These are phyloP conservation scores for Agrotis ipsilon DNA, from an alignment of 2,888 invertebrate species.

Conservation along the genomic window DNA sequence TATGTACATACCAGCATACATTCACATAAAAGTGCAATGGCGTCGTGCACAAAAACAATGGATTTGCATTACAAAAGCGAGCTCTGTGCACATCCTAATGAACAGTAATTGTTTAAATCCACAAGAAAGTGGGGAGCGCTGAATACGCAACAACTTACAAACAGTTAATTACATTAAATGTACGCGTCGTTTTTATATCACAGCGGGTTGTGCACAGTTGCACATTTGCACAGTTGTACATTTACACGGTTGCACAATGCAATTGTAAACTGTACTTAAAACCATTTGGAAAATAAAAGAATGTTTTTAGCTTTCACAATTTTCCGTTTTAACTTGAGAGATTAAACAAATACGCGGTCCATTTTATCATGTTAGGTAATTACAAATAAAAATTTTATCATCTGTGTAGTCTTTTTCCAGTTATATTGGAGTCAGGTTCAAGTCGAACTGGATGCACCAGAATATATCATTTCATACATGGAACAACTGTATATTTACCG, in stretches of 20 bases:
- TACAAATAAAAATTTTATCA: background rate
- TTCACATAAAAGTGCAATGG: constrained; percentile 63
- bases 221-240: constrained; percentile 25
- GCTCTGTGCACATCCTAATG: constrained; percentile 81
- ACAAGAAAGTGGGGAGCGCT: constrained; percentile 76
- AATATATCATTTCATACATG: no score
- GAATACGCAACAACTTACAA: constrained; percentile 76
- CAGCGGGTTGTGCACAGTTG: constrained; percentile 24
- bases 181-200: constrained; percentile 69
- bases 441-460: no score
- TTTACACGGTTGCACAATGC: constrained; percentile 28
- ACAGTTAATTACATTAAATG: constrained; percentile 78
- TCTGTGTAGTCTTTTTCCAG: no score
- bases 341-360: constrained; percentile 6
- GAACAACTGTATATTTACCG: no score
- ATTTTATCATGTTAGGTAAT: constrained; percentile 10
- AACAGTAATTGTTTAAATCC: constrained; percentile 86
- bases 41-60: constrained; percentile 78
- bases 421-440: no score
- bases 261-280: constrained; percentile 19
- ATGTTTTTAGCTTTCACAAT: constrained; percentile 4
- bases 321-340: background rate
- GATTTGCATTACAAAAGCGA: constrained; percentile 84
- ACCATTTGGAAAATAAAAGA: constrained; percentile 11
- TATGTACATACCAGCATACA: constrained; percentile 58